phyloP scores from a whole-genome alignment of 2,797 vertebrate species.

The Silurus aristotelis region DNA sequence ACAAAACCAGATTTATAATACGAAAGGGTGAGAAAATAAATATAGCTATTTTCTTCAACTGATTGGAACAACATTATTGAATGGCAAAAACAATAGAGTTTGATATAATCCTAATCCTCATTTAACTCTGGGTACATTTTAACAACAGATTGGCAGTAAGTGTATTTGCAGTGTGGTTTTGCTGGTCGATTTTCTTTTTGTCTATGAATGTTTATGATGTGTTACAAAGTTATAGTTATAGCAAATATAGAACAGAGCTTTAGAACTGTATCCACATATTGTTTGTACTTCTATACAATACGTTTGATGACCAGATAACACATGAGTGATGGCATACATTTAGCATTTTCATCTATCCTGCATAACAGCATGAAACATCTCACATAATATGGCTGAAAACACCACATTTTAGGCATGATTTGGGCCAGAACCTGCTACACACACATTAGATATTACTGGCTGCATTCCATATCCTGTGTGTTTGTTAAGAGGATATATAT shows the following conservation, averaged over 20 bases:
- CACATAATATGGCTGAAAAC: neutral
- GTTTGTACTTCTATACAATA: neutral
- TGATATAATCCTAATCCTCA: constrained; percentile 36
- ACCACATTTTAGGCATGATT: neutral
- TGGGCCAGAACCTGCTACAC: neutral
- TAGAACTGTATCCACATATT: neutral
- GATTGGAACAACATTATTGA: constrained; percentile 37
- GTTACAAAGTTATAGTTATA: neutral
- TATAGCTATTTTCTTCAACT: constrained; percentile 18
- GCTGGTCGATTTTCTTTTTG: neutral
- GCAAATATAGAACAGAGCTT: neutral
- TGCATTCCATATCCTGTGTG: neutral
- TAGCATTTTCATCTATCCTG: neutral
- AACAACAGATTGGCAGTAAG: constrained; percentile 81
- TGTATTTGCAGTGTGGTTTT: constrained; percentile 63
- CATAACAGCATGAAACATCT: neutral
- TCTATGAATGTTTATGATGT: constrained; percentile 22
- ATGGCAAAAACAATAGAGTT: constrained; percentile 48
- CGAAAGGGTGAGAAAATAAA: constrained; percentile 32
- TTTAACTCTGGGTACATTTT: constrained; percentile 67
- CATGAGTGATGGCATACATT: neutral
- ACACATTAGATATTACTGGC: neutral
- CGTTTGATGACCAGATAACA: neutral
- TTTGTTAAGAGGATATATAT: too few relatives aligned
- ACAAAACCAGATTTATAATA: constrained; percentile 28